Base-by-base conservation (phyloP, 2,797 vertebrate genomes). In the Cirrhinus molitorella region DNA sequence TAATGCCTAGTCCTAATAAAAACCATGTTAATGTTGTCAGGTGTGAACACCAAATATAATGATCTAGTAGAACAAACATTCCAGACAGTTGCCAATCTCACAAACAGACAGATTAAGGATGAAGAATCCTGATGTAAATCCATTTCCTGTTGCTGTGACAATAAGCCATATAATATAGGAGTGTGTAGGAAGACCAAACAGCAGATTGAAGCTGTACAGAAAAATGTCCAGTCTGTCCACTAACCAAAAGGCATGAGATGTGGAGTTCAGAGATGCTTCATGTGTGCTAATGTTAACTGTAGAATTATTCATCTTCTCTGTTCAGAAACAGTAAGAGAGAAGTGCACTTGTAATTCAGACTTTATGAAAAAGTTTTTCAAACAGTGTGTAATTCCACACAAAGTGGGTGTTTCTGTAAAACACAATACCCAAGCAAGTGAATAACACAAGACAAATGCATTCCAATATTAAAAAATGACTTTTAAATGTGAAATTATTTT, bases 131-230 rank as follows among this genome's bases (percentile, higher is more conserved):
- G 49, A 31, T 12, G 51, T 17, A 7, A 74, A 10, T 74, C 49
- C 72, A 53, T 61, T 45, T 55, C 28, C 57, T 66, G 61, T 13
- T 74, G 19, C 74, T 66, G 70, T 75, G 12, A 43, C 0, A 19
- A 74, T 74, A 17, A 74, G 72, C 47, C 51, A 57, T 6, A 75
- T 13, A n/a, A n/a, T n/a, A n/a, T n/a, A n/a, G n/a, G n/a, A n/a
- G 72, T 57, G 10, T 37, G 28, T 40, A 1, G 51, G 72, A n/a
- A 75, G 8, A 55, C 72, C 31, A 21, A 55, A 3, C 11, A 37
- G 6, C 0, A 75, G 23, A 75, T 6, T 37, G 5, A 75, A 12
- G 51, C 28, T 21, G 37, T n/a, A 23, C 5, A 68, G 1, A 73
- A 7, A 16, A 16, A 49, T 13, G 0, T 34, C 28, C 7, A 21